Conservation (phyloP, 2,888 invertebrate genomes). For the Hypolimnas misippus region DNA sequence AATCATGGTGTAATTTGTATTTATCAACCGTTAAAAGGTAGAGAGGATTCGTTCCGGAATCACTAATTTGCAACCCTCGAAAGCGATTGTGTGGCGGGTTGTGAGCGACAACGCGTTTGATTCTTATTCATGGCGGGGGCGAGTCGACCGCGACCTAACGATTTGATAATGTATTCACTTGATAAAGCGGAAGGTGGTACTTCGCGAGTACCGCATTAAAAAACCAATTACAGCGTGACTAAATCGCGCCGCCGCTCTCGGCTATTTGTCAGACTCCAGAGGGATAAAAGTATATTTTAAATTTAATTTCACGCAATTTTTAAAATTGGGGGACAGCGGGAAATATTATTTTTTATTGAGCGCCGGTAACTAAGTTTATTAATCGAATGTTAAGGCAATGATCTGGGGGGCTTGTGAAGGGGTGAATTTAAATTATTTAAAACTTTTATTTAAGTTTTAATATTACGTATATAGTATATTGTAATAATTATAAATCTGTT, state of each 20-base stretch:
- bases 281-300: slow-evolving; percentile 82
- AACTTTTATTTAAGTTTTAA: slow-evolving; percentile 1
- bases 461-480: too few species aligned
- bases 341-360: slow-evolving; percentile 74
- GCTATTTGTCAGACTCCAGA: slow-evolving; percentile 82
- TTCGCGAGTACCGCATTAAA: slow-evolving; percentile 81
- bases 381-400: slow-evolving; percentile 56
- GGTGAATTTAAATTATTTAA: slow-evolving; percentile 17
- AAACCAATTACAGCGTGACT: slow-evolving; percentile 83
- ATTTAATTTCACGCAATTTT: slow-evolving; percentile 84
- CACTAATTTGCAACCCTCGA: slow-evolving; percentile 76
- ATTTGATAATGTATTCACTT: slow-evolving; percentile 84
- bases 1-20: slow-evolving; percentile 71
- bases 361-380: slow-evolving; percentile 67
- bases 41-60: slow-evolving; percentile 59
- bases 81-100: slow-evolving; percentile 43
- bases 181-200: slow-evolving; percentile 83
- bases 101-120: slow-evolving; percentile 74
- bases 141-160: slow-evolving; percentile 74
- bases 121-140: slow-evolving; percentile 79
- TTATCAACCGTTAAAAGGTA: slow-evolving; percentile 74
- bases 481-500: too few species aligned
- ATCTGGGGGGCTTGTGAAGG: slow-evolving; percentile 30
- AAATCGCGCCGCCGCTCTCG: slow-evolving; percentile 76
- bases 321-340: slow-evolving; percentile 73